Evolutionary conservation across 2,888 invertebrate genomes (phyloP).

Genomic region (Chamaedrilus cognettii): DNA sequence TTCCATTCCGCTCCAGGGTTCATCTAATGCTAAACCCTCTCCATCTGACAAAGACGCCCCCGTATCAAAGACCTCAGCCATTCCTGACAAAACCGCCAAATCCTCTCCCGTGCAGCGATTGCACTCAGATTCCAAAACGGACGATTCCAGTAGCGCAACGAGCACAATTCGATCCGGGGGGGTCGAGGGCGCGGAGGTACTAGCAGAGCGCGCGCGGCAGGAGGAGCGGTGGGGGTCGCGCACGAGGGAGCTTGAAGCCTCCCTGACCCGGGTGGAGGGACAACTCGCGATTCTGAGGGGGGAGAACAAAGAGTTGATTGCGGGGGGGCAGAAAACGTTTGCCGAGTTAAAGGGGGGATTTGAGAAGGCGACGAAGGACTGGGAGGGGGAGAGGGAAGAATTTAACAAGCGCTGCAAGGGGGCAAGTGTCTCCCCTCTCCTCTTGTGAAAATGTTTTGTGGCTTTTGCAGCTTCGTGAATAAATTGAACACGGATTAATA

Average conservation of each 20-base stretch:
- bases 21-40: too few relatives aligned
- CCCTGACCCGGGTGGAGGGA: neutral
- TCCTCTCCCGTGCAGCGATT: conserved; percentile 1
- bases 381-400: conserved; percentile 45
- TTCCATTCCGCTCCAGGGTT: too few relatives aligned
- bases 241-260: conserved; percentile 14
- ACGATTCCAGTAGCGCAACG: too few relatives aligned
- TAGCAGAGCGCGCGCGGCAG: conserved; percentile 20
- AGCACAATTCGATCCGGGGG: neutral
- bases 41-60: neutral
- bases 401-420: conserved; percentile 9
- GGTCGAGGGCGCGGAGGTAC: conserved; percentile 9
- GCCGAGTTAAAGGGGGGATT: conserved; percentile 30
- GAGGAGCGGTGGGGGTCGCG: conserved; percentile 24
- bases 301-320: conserved; percentile 1
- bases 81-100: conserved; percentile 14
- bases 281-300: conserved; percentile 2
- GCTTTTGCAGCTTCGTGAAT: too few relatives aligned
- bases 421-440: too few relatives aligned
- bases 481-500: too few relatives aligned
- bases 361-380: conserved; percentile 36
- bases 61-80: conserved; percentile 10
- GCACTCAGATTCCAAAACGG: too few relatives aligned
- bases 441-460: too few relatives aligned
- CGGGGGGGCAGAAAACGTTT: conserved; percentile 21